Evolutionary conservation across 37 sponge, comb jelly and placozoan genomes (phyloP), one percentile per base, ranked within the genome.

Genomic region (Beroe ovata): DNA sequence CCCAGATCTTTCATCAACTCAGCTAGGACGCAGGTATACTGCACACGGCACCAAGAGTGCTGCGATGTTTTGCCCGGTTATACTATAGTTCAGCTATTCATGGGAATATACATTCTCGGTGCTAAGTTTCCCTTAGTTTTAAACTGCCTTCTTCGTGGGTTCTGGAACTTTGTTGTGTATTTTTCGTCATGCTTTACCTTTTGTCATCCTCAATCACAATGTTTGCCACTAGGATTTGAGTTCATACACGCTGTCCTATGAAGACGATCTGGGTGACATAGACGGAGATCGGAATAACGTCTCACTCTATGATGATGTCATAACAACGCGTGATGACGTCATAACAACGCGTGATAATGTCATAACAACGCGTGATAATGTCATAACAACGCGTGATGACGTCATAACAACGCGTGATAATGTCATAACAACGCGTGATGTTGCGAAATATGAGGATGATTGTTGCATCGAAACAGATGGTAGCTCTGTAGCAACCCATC

Each of bases 191-290:
- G 59, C 18, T 58, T 58, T 58, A 58, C 59, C 16, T 58, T 58
- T 58, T 58, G 11, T 58, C 59, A 18, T 58, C 18, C 18, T 58
- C 59, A 19, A 58, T 19, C 59, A 58, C 11, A 18, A 11, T 62
- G 8, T 62, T 62, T 23, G 63, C 6, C 25, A 2, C 36, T 32
- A 66, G 69, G 69, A 66, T 37, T 23, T 77, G 54, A 77, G 84
- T 25, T 77, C 84, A 18, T 77, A 77, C 23, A 77, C 84, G 4
- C 42, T 77, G 2, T 77, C 84, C 26, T 77, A 77, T 35, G 84
- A 77, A 23, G 84, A 77, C 28, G 47, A 77, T 19, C 47, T 77
- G 28, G 84, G 84, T 36, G 42, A 8, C 38, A 77, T 77, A 21
- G 69, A 30, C 1, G 21, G 3, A 26, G 26, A 26, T 20, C 26